These are phyloP conservation scores for Mesocentrotus franciscanus DNA, from an alignment of 53 echinoderm and acorn worm species.

Conservation along the genomic window DNA sequence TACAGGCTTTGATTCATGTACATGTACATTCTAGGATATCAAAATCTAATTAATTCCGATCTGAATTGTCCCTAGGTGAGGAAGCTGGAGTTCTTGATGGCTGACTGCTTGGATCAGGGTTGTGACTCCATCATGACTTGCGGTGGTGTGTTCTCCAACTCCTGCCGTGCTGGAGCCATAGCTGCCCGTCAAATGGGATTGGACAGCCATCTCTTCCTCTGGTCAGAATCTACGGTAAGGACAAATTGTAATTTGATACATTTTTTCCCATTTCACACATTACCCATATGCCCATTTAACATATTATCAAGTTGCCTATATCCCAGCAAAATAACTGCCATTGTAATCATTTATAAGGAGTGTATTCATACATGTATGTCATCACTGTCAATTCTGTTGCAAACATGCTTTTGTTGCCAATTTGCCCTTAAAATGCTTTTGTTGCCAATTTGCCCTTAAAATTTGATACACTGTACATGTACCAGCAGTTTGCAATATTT, in stretches of 20 bases:
- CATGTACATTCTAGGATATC: background rate
- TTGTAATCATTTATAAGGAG: too few species aligned
- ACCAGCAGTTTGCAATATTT: too few species aligned
- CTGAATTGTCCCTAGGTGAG: constrained; percentile 64
- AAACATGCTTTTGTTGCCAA: too few species aligned
- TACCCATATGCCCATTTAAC: background rate
- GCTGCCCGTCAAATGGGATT: constrained; percentile 75
- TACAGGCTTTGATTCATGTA: too few species aligned
- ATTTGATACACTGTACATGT: too few species aligned
- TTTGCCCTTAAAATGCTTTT: too few species aligned
- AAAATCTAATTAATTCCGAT: background rate
- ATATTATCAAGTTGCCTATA: background rate
- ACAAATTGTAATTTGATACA: background rate
- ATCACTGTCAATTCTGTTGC: too few species aligned
- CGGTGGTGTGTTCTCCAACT: constrained; percentile 76
- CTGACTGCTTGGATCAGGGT: constrained; percentile 75
- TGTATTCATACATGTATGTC: too few species aligned
- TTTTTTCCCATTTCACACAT: background rate
- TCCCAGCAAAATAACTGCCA: background rate
- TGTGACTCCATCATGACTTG: constrained; percentile 75
- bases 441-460: too few species aligned
- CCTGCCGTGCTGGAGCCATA: constrained; percentile 76
- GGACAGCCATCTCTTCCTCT: constrained; percentile 71
- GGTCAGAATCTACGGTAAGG: constrained; percentile 36
- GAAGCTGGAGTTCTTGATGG: constrained; percentile 82